Evolutionary conservation across 2,797 vertebrate genomes (phyloP).

Genomic region (Hydrocynus forskahlii): DNA sequence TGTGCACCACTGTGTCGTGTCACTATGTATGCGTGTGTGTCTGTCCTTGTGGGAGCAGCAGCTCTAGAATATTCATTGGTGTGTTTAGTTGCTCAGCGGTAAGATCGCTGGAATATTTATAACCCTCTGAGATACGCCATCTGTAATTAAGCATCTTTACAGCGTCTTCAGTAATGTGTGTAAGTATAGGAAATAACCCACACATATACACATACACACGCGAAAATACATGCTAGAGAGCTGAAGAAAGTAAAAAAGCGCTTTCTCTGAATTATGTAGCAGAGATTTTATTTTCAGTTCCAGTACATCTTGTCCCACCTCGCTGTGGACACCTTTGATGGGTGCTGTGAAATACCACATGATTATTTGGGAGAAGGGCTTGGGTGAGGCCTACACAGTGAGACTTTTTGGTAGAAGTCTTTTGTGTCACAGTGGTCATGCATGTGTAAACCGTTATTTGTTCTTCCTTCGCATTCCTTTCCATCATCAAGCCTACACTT

Average conservation of each 20-base stretch:
- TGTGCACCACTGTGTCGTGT: constrained; percentile 30
- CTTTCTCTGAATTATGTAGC: constrained; percentile 31
- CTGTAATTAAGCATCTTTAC: constrained; percentile 39
- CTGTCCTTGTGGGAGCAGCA: constrained; percentile 33
- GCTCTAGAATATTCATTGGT: constrained; percentile 32
- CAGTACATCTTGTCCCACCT: constrained; percentile 44
- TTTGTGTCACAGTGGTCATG: constrained; percentile 2
- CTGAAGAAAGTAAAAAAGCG: constrained; percentile 17
- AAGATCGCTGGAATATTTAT: constrained; percentile 36
- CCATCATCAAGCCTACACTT: not conserved
- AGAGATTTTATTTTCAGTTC: constrained; percentile 38
- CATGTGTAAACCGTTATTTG: not conserved
- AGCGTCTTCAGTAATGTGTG: constrained; percentile 21
- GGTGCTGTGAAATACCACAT: constrained; percentile 47
- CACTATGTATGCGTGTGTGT: constrained; percentile 35
- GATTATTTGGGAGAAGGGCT: constrained; percentile 34
- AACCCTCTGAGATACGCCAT: constrained; percentile 12
- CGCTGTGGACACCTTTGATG: constrained; percentile 27
- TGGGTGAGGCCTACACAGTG: not conserved
- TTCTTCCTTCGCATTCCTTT: constrained; percentile 7
- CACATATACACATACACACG: not conserved
- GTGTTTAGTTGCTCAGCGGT: constrained; percentile 13
- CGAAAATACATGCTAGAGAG: not conserved
- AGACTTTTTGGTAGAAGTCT: not conserved
- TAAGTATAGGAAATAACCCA: not conserved